These are phyloP conservation scores for Oncorhynchus gorbuscha DNA, from an alignment of 2,113 vertebrate genomes.

Conservation along the genomic window DNA sequence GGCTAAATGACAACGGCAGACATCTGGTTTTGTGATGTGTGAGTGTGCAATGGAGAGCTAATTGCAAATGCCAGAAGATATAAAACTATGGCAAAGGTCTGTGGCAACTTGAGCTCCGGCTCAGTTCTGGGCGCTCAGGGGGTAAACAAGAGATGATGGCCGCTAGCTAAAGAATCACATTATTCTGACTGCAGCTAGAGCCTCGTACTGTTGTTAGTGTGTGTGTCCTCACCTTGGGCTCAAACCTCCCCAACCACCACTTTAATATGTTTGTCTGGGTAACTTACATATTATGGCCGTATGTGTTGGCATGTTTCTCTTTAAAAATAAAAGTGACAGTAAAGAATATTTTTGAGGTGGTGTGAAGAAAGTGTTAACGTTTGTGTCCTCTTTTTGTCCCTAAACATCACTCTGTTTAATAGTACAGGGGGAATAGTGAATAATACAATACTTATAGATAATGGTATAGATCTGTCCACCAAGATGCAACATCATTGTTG, in stretches of 20 bases:
- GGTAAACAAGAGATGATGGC: slow-evolving; percentile 68
- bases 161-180: slow-evolving; percentile 59
- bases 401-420: not conserved
- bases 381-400: not conserved
- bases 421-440: not conserved
- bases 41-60: slow-evolving; percentile 58
- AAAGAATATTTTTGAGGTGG: not conserved
- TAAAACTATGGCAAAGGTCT: slow-evolving; percentile 62
- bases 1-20: slow-evolving; percentile 58
- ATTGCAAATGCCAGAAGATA: slow-evolving; percentile 71
- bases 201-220: slow-evolving; percentile 37
- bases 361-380: not conserved
- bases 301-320: not conserved
- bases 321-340: not conserved
- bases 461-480: not conserved
- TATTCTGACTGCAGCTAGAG: slow-evolving; percentile 42
- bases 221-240: slow-evolving; percentile 45
- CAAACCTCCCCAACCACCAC: slow-evolving; percentile 32
- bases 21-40: slow-evolving; percentile 61
- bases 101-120: slow-evolving; percentile 43
- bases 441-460: not conserved
- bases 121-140: slow-evolving; percentile 51
- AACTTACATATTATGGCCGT: slow-evolving; percentile 39
- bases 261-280: slow-evolving; percentile 41
- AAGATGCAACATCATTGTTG: not conserved